Base-by-base conservation (phyloP, 1,140 invertebrate species). In the Panulirus ornatus region DNA sequence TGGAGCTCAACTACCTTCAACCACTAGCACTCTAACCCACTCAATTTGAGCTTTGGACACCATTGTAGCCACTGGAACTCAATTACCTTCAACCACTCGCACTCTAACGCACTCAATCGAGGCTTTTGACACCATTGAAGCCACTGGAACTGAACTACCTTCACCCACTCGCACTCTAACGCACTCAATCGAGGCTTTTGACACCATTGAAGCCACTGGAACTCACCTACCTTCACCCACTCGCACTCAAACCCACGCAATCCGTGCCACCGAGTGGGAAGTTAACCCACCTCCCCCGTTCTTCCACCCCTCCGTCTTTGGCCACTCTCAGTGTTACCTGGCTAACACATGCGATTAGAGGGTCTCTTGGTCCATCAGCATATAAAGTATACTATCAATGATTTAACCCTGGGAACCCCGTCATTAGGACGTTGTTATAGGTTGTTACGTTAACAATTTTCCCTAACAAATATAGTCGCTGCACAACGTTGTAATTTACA, bases 371-470 rank as follows among this genome's bases (percentile, higher is more conserved):
- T 51, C 11, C 9, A 79, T 51, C 76, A 51, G 76, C 76, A 79
- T 79, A 79, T 47, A 44, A 79, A 79, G 58, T 66, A 66, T 66
- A 66, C 58, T 66, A 66, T 30, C 30, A 66, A 66, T 66, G 58
- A 66, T 66, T 27, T 66, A 66, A 66, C n/a, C 30, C 58, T 47
- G 38, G 27, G 22, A 27, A 70, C 30, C 40, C 34, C 70, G 16
- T 84, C 70, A 84, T 84, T 42, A 58, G n/a, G 30, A 63, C 36
- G 14, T 58, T 84, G 58, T 36, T 70, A 30, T 27, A 19, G 3
- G 19, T 16, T 44, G 38, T 42, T 84, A 63, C 58, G 70, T 44
- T 70, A 84, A 63, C 54, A 84, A 84, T 84, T 84, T 63, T 40
- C 58, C 63, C 54, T 84, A 54, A 30, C 42, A 85, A 54, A 44